Percentiles rank a stretch among this genome's conserved stretches.
Conservation (phyloP, 1,140 invertebrate genomes). For the Scylla paramamosain region DNA sequence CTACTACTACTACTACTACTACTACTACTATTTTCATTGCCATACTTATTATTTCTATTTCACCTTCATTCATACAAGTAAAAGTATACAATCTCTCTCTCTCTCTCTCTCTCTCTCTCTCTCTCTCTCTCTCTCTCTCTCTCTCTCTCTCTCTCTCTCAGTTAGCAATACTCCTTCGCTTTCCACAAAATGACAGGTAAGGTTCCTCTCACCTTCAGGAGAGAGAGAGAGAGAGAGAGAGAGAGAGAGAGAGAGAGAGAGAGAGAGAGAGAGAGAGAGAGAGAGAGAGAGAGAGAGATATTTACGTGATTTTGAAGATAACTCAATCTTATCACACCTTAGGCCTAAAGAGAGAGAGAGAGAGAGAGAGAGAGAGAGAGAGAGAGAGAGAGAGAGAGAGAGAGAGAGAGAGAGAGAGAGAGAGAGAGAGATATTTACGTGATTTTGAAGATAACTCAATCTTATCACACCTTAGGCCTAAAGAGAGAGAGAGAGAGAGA, state of each 20-base stretch:
- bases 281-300: conserved; percentile 42
- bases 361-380: conserved; percentile 53
- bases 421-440: background rate
- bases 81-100: no score
- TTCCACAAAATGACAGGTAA: no score
- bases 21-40: no score
- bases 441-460: background rate
- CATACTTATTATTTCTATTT: no score
- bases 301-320: background rate
- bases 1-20: no score
- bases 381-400: conserved; percentile 53
- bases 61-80: no score
- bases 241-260: conserved; percentile 53
- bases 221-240: conserved; percentile 53
- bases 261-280: conserved; percentile 51
- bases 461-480: background rate
- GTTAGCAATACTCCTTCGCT: no score
- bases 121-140: no score
- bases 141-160: no score
- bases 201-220: background rate
- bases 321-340: no score
- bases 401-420: conserved; percentile 51
- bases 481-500: conserved; percentile 46
- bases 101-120: no score
- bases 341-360: conserved; percentile 26